Percentiles rank a stretch among this genome's conserved stretches.
phyloP scores from a whole-genome alignment of 2,888 invertebrate genomes.

The Malthinus flaveolus region DNA sequence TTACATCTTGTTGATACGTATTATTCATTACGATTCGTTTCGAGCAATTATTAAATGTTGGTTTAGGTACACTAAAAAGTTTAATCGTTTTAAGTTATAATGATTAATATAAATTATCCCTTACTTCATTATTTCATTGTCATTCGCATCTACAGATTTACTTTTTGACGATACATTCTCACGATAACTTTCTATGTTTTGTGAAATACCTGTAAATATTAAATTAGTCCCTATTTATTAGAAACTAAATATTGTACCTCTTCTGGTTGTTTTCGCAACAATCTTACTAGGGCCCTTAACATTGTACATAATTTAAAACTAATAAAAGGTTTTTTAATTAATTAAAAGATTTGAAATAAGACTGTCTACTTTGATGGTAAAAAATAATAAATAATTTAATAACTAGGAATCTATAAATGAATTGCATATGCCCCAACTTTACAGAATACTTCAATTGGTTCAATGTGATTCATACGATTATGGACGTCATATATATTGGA shows the following conservation, averaged over 20 bases:
- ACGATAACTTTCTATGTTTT: constrained; percentile 78
- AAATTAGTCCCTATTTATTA: constrained; percentile 9
- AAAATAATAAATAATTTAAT: too few relatives aligned
- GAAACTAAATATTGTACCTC: constrained; percentile 49
- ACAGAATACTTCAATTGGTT: too few relatives aligned
- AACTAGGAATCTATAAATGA: too few relatives aligned
- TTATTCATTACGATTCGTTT: constrained; percentile 51
- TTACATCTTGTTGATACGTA: constrained; percentile 62
- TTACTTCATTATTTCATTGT: constrained; percentile 70
- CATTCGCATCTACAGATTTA: constrained; percentile 68
- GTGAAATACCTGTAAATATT: constrained; percentile 67
- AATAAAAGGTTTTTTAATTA: neutral
- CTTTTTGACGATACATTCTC: constrained; percentile 65
- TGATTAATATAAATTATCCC: constrained; percentile 27
- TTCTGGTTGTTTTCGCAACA: constrained; percentile 83
- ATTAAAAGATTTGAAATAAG: too few relatives aligned
- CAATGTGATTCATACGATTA: too few relatives aligned
- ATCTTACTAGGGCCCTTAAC: constrained; percentile 88
- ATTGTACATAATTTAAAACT: constrained; percentile 69
- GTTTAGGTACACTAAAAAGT: constrained; percentile 74
- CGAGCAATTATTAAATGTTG: constrained; percentile 71
- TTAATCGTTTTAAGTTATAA: constrained; percentile 3
- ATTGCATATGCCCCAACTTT: too few relatives aligned
- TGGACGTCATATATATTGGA: too few relatives aligned
- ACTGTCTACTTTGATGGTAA: too few relatives aligned